Evolutionary conservation across 2,888 invertebrate species (phyloP).

Genomic region (Drosophila neutralis): DNA sequence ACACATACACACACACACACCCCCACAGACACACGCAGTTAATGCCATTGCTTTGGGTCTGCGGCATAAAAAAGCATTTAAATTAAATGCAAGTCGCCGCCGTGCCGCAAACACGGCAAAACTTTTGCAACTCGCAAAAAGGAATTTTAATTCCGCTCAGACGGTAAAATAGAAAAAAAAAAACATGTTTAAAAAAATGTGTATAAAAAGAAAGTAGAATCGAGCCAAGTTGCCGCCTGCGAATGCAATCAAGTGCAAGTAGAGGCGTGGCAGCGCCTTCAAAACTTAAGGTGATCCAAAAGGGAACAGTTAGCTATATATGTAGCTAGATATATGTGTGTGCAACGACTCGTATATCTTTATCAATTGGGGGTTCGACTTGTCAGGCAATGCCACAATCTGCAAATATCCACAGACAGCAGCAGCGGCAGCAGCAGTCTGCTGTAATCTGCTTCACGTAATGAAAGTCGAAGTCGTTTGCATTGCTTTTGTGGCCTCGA

Average conservation of each 20-base stretch:
- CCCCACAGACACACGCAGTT: not conserved
- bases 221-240: conserved; percentile 28
- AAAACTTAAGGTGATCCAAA: conserved; percentile 50
- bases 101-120: conserved; percentile 30
- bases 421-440: conserved; percentile 11
- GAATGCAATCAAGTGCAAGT: conserved; percentile 58
- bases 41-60: conserved; percentile 14
- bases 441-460: conserved; percentile 35
- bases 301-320: conserved; percentile 23
- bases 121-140: conserved; percentile 33
- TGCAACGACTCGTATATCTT: conserved; percentile 35
- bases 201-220: conserved; percentile 17
- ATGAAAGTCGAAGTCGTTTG: conserved; percentile 74
- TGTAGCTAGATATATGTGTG: conserved; percentile 30
- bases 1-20: conserved; percentile 7
- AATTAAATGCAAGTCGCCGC: conserved; percentile 64
- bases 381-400: conserved; percentile 48
- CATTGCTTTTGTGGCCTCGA: conserved; percentile 69
- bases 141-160: conserved; percentile 43
- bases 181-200: conserved; percentile 13
- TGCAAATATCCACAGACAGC: conserved; percentile 24
- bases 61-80: conserved; percentile 48
- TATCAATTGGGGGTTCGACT: conserved; percentile 56
- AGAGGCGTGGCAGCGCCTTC: conserved; percentile 44
- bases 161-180: conserved; percentile 25